A percentile compares a stretch with the other conserved stretches of the same genome.
These are phyloP conservation scores for Temnothorax rugatulus DNA, from an alignment of 2,888 invertebrate species.

Conservation along the genomic window DNA sequence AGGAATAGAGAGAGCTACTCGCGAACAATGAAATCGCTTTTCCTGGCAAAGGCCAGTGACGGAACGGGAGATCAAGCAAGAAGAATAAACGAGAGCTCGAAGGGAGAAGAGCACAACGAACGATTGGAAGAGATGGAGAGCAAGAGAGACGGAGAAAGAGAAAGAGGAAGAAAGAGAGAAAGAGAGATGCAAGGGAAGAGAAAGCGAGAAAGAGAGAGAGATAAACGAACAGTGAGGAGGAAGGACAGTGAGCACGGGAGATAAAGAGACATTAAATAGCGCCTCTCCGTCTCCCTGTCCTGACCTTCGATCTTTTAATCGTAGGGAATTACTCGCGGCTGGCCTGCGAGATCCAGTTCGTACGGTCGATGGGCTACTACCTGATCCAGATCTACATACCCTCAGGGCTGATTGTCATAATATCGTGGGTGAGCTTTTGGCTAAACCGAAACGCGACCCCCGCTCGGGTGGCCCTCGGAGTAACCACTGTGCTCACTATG, in stretches of 20 bases:
- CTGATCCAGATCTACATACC: conserved; percentile 99
- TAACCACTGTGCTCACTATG: conserved; percentile 99
- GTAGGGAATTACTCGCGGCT: conserved; percentile 98
- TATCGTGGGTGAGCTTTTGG: conserved; percentile 99
- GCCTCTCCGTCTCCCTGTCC: conserved; percentile 76
- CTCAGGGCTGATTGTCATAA: conserved; percentile 98
- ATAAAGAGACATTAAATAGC: conserved; percentile 74
- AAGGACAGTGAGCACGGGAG: conserved; percentile 63
- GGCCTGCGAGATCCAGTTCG: conserved; percentile 98
- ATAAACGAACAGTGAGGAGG: conserved; percentile 56
- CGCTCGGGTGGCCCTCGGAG: conserved; percentile 96
- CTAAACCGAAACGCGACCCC: conserved; percentile 98
- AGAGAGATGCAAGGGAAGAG: conserved; percentile 55
- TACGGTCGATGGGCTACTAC: conserved; percentile 99
- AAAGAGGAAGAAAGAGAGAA: conserved; percentile 48
- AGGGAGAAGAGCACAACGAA: conserved; percentile 30
- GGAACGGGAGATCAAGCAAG: conserved; percentile 29
- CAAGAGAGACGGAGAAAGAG: conserved; percentile 46
- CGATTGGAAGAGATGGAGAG: conserved; percentile 43
- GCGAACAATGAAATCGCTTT: conserved; percentile 55
- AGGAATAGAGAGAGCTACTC: conserved; percentile 43
- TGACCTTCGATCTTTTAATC: conserved; percentile 82
- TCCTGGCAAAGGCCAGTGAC: conserved; percentile 50
- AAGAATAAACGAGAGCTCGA: conserved; percentile 36
- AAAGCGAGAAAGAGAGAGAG: conserved; percentile 52